These are phyloP conservation scores for Myxocyprinus asiaticus DNA, from an alignment of 2,113 vertebrate genomes.

Conservation along the genomic window DNA sequence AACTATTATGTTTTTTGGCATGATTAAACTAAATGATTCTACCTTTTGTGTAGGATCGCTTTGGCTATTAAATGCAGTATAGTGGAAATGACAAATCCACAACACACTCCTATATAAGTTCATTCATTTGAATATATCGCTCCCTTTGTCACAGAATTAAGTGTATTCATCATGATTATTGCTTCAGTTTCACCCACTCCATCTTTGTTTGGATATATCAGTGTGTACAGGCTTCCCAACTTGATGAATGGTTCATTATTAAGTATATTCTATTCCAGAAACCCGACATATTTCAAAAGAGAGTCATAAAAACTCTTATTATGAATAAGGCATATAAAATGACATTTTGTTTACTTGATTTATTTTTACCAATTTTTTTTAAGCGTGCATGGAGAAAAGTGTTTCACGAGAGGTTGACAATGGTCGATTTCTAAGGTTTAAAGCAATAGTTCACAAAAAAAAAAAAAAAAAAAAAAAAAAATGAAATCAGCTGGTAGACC, in stretches of 20 bases:
- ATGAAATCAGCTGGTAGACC: too few species aligned
- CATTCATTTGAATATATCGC: slow-evolving; percentile 4
- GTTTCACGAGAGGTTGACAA: too few species aligned
- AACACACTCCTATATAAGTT: slow-evolving; percentile 3
- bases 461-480: too few species aligned
- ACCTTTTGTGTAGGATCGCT: slow-evolving; percentile 23
- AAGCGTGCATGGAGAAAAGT: too few species aligned
- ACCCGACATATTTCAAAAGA: neutral
- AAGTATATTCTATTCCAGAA: slow-evolving; percentile 1
- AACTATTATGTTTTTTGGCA: neutral
- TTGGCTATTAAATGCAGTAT: neutral
- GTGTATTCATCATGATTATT: slow-evolving; percentile 37
- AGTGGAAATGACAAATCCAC: slow-evolving; percentile 7
- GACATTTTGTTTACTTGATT: too few species aligned
- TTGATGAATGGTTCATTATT: slow-evolving; percentile 9
- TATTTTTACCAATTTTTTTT: too few species aligned
- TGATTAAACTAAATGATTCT: slow-evolving; percentile 17
- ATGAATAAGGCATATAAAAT: neutral
- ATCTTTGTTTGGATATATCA: slow-evolving; percentile 15
- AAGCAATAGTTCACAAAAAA: too few species aligned
- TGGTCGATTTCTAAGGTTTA: too few species aligned
- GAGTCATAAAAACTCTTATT: neutral
- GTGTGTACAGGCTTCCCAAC: neutral
- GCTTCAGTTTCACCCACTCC: slow-evolving; percentile 14
- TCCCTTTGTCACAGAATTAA: neutral